phyloP scores from a whole-genome alignment of 1,140 invertebrate genomes.

The Metaphire vulgaris region DNA sequence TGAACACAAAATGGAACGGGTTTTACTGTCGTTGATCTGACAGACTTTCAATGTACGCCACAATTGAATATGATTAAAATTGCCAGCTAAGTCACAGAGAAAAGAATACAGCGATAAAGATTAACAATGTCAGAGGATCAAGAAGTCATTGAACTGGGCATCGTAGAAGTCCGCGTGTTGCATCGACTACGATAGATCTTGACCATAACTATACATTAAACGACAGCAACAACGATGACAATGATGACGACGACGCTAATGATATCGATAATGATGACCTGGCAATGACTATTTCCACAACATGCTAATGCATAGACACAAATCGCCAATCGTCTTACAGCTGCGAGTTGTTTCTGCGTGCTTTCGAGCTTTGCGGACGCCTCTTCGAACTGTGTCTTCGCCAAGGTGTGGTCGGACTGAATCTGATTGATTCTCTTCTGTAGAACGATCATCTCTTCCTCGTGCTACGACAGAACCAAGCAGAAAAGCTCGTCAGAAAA shows the following conservation, averaged over 20 bases:
- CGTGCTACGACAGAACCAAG: no score
- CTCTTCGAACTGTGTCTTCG: neutral
- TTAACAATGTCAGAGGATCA: no score
- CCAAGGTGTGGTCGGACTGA: conserved; percentile 4
- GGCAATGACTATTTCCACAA: no score
- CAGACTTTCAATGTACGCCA: no score
- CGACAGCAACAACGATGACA: conserved; percentile 3
- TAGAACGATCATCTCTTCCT: conserved; percentile 14
- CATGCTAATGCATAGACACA: no score
- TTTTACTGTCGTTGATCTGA: no score
- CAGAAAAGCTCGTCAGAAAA: no score
- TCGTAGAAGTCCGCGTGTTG: neutral
- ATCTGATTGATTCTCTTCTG: conserved; percentile 18
- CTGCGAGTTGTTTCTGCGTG: conserved; percentile 8
- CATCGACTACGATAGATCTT: neutral
- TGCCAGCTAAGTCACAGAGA: no score
- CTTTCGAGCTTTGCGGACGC: conserved; percentile 6
- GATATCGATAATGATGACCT: no score
- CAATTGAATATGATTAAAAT: no score
- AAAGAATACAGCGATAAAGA: no score
- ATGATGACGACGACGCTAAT: conserved; percentile 13
- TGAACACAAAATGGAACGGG: no score
- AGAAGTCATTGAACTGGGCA: neutral
- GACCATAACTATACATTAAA: neutral
- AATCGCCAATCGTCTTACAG: neutral